Evolutionary conservation across 1,140 invertebrate species (phyloP).

Genomic region (Odontomachus brunneus): DNA sequence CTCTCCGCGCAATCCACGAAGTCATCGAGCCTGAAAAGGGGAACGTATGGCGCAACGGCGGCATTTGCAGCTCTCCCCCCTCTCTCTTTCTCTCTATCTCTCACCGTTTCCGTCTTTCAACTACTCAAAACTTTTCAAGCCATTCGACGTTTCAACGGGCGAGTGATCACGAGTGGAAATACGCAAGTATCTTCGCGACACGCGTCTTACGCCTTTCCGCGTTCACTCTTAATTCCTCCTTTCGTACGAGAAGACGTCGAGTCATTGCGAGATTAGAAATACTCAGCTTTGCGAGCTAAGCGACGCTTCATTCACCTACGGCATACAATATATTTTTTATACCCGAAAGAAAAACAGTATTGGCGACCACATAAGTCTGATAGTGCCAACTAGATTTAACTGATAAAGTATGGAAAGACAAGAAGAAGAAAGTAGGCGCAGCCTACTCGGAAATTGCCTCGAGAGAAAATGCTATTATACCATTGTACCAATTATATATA

Average conservation of each 20-base stretch:
- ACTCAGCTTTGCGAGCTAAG: background rate
- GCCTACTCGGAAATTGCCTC: no score
- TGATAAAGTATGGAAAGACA: no score
- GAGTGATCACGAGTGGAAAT: slow-evolving; percentile 38
- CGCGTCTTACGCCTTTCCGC: slow-evolving; percentile 1
- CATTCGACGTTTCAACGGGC: slow-evolving; percentile 23
- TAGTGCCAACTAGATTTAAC: no score
- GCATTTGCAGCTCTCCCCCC: background rate
- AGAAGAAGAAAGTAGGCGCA: no score
- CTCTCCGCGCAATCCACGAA: slow-evolving; percentile 41
- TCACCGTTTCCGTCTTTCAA: background rate
- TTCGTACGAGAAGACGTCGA: slow-evolving; percentile 9
- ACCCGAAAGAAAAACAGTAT: no score
- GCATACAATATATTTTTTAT: no score
- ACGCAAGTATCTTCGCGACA: slow-evolving; percentile 34
- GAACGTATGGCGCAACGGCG: slow-evolving; percentile 10
- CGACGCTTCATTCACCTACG: no score
- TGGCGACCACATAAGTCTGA: no score
- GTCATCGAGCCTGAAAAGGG: slow-evolving; percentile 53
- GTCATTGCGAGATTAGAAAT: slow-evolving; percentile 19
- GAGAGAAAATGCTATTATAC: no score
- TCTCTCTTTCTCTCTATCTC: background rate
- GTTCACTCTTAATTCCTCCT: slow-evolving; percentile 19
- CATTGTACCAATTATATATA: no score
- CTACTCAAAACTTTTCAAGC: slow-evolving; percentile 45